These are phyloP conservation scores for Pipistrellus nathusii DNA, from an alignment of 2,797 vertebrate species.

Conservation along the genomic window DNA sequence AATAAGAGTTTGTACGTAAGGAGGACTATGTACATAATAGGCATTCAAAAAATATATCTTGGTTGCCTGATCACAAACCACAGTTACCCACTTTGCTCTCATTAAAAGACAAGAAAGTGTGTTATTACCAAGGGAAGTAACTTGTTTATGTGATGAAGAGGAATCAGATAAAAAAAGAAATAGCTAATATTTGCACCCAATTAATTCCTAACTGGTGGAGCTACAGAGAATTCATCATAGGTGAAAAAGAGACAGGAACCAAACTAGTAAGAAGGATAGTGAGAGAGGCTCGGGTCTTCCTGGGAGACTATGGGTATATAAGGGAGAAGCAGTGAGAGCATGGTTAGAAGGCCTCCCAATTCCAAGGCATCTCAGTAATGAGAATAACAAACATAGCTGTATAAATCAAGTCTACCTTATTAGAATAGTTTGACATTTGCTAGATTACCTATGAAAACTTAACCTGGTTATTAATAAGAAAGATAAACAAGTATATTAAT, in stretches of 20 bases:
- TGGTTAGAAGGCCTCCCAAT: conserved; percentile 25
- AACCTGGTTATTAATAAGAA: conserved; percentile 74
- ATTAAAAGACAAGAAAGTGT: conserved; percentile 6
- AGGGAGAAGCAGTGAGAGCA: background rate
- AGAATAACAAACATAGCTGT: conserved; percentile 50
- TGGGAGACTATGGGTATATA: background rate
- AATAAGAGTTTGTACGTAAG: background rate
- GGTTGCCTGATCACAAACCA: background rate
- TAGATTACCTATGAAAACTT: conserved; percentile 77
- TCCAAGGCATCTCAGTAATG: conserved; percentile 25
- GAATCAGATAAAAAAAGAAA: background rate
- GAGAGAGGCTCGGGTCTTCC: background rate
- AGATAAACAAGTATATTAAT: conserved; percentile 63
- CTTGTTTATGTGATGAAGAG: background rate
- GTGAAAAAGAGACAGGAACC: background rate
- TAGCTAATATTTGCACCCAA: background rate
- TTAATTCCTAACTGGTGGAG: background rate
- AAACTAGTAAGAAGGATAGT: background rate
- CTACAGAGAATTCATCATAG: background rate
- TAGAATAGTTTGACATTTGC: conserved; percentile 77
- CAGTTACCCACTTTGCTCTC: background rate
- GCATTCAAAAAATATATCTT: background rate
- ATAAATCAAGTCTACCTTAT: conserved; percentile 68
- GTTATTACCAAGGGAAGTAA: background rate
- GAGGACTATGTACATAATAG: background rate